Evolutionary conservation across 2,113 vertebrate genomes (phyloP), one percentile per base, ranked within the genome.

Genomic region (Bubo bubo): DNA sequence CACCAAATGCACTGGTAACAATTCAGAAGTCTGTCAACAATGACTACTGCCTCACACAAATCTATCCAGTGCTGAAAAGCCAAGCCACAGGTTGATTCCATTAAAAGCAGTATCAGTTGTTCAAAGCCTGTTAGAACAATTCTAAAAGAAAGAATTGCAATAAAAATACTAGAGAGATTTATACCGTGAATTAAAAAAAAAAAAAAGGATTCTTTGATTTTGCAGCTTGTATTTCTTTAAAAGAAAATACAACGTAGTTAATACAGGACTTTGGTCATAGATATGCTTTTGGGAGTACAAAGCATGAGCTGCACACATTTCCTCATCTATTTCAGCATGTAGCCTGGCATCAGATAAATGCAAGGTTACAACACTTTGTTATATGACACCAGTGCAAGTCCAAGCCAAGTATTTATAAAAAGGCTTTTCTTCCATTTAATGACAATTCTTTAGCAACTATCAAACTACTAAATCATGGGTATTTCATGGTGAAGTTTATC

Each of bases 231-330:
- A 17, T 35, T 64, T 37, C 37, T 86, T 76, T 30, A 1, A 0
- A 63, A 72, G 77, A 60, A 90, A 93, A 63, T 5, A 39, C 12
- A 56, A 76, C 13, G 2, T 0, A 21, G 27, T 28, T 67, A 53
- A 37, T 0, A 2, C 45, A 67, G 34, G 50, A 35, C 53, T 82
- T 87, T 3, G 41, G 50, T 50, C 4, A 1, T 1, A 14, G 34
- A 63, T 18, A 14, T 67, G 39, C 41, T 72, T 66, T 83, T 24
- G 34, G 12, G 75, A 77, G 13, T 6, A 39, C 28, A 64, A 68
- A 59, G 37, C 21, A 39, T 3, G 35, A 72, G 35, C 35, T 76
- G n/a, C 27, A 37, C 37, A 20, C 5, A 2, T 8, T 50, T 10
- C 23, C 73, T 72, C 63, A 72, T 22, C 35, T 52, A 10, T 34